phyloP scores from a whole-genome alignment of 2,888 invertebrate genomes.

The Pristionchus fissidentatus region DNA sequence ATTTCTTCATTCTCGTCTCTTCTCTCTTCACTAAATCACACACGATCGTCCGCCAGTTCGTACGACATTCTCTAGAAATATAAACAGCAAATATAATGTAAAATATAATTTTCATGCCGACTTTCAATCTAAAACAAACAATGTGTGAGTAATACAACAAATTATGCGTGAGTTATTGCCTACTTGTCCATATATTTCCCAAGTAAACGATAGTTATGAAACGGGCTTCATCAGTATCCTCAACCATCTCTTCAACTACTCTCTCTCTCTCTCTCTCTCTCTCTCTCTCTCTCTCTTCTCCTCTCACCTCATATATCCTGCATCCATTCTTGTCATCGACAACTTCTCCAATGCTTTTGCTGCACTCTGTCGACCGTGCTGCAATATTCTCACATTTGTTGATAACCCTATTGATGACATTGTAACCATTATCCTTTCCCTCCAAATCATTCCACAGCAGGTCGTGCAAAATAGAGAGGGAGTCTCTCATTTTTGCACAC shows the following conservation, averaged over 20 bases:
- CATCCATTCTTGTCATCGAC: constrained; percentile 38
- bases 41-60: not conserved
- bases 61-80: constrained; percentile 32
- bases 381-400: too few relatives aligned
- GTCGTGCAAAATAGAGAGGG: too few relatives aligned
- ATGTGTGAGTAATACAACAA: too few relatives aligned
- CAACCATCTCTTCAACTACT: too few relatives aligned
- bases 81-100: too few relatives aligned
- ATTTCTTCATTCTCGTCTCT: constrained; percentile 3
- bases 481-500: not conserved
- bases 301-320: constrained; percentile 38
- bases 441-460: not conserved
- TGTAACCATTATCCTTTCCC: too few relatives aligned
- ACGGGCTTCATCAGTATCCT: too few relatives aligned
- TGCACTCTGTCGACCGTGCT: constrained; percentile 25
- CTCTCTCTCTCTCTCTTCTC: not conserved
- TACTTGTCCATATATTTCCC: too few relatives aligned
- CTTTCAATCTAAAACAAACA: not conserved
- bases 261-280: not conserved
- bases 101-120: too few relatives aligned
- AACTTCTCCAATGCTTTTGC: constrained; percentile 40
- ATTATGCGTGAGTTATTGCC: too few relatives aligned
- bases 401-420: too few relatives aligned
- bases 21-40: constrained; percentile 19
- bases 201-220: too few relatives aligned